Evolutionary conservation across 2,113 vertebrate genomes (phyloP).

Genomic region (Vicugna pacos): DNA sequence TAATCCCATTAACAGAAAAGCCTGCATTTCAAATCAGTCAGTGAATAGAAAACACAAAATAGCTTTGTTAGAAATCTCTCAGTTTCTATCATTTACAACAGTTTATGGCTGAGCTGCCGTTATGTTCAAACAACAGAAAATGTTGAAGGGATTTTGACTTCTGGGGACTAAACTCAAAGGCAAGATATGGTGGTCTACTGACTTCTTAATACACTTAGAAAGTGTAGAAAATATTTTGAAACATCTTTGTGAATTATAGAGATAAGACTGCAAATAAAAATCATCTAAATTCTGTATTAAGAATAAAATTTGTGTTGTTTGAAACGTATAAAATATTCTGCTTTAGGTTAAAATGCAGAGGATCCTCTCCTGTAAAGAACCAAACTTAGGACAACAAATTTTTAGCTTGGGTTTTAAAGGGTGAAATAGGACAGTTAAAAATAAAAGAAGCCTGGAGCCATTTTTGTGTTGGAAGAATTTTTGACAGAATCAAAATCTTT

Average conservation of each 20-base stretch:
- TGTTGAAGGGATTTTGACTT: not conserved
- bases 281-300: not conserved
- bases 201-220: not conserved
- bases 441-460: no score
- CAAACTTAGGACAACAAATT: no score
- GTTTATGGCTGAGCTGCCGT: not conserved
- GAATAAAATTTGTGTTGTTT: no score
- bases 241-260: not conserved
- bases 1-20: not conserved
- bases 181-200: not conserved
- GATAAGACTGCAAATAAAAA: not conserved
- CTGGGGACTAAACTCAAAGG: not conserved
- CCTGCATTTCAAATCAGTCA: not conserved
- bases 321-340: no score
- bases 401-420: no score
- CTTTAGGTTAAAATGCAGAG: no score
- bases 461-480: no score
- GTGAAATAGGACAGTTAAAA: no score
- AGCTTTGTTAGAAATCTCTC: not conserved
- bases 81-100: not conserved
- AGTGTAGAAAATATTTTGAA: not conserved
- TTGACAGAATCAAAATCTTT: no score
- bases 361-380: no score
- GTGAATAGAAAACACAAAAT: not conserved
- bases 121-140: not conserved